Evolutionary conservation across 2,888 invertebrate genomes (phyloP).

Genomic region (Synergus japonicus): DNA sequence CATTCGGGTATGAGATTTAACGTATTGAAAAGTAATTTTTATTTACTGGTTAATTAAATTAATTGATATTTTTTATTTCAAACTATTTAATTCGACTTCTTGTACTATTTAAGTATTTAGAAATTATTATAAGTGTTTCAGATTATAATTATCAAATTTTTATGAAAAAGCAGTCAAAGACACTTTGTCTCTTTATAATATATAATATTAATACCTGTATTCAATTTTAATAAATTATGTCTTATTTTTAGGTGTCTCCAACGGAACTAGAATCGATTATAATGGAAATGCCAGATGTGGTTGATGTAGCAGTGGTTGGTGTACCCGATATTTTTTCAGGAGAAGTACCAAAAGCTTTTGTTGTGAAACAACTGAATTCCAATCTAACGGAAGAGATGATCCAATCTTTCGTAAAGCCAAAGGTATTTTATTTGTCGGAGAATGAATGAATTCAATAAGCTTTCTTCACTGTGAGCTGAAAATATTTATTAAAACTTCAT

Average conservation of each 20-base stretch:
- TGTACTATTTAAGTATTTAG: neutral
- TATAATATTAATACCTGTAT: neutral
- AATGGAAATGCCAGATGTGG: conserved; percentile 84
- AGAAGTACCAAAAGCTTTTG: conserved; percentile 87
- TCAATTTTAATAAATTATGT: neutral
- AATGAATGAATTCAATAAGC: neutral
- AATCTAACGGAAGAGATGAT: conserved; percentile 81
- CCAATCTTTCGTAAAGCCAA: conserved; percentile 80
- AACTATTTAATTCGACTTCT: neutral
- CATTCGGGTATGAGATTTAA: too few relatives aligned
- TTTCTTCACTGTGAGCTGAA: neutral
- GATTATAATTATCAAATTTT: neutral
- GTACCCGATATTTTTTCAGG: conserved; percentile 85
- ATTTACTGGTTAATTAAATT: too few relatives aligned
- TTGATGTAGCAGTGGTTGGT: conserved; percentile 89
- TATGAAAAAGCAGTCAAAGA: neutral
- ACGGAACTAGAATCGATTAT: conserved; percentile 90
- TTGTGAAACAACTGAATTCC: conserved; percentile 81
- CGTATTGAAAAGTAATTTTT: too few relatives aligned
- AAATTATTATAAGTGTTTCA: neutral
- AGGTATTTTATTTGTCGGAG: conserved; percentile 63
- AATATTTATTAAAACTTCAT: neutral
- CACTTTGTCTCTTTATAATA: neutral
- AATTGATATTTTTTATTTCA: neutral
- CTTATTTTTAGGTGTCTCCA: conserved; percentile 85